A percentile compares a stretch with the other conserved stretches of the same genome.
Evolutionary conservation across 1,140 invertebrate genomes (phyloP).

Genomic region (Caenorhabditis brenneri): DNA sequence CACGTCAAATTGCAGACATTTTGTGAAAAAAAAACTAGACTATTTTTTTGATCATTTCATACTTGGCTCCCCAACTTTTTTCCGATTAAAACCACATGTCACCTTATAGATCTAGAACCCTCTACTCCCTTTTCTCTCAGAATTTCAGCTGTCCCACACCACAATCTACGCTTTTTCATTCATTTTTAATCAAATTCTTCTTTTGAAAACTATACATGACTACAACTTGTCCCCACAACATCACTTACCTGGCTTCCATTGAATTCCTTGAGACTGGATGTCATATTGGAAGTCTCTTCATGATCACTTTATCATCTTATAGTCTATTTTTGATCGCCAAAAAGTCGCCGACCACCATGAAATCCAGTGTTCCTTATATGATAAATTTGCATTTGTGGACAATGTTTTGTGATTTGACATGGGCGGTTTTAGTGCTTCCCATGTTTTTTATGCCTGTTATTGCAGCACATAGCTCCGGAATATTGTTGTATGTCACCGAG

Average conservation of each 20-base stretch:
- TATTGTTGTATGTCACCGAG: not conserved
- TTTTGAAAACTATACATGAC: no score
- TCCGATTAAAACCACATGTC: no score
- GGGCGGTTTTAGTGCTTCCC: not conserved
- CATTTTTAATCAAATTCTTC: no score
- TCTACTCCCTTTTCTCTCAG: no score
- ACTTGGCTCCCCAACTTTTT: no score
- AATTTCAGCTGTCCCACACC: no score
- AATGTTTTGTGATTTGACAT: conserved; percentile 15
- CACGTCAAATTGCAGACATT: no score
- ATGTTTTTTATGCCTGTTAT: conserved; percentile 8
- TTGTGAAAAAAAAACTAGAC: no score
- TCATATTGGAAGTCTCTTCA: not conserved
- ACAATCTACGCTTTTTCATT: no score
- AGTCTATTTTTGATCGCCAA: not conserved
- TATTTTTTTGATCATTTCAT: no score
- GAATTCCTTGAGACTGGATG: not conserved
- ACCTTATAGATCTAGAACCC: no score
- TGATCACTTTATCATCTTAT: not conserved
- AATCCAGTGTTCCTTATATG: conserved; percentile 10
- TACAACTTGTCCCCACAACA: not conserved
- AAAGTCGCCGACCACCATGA: not conserved
- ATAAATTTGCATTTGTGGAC: not conserved
- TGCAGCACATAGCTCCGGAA: not conserved
- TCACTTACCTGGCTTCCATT: not conserved